Evolutionary conservation across 2,888 invertebrate species (phyloP).

Genomic region (Lepidochrysops patricia): DNA sequence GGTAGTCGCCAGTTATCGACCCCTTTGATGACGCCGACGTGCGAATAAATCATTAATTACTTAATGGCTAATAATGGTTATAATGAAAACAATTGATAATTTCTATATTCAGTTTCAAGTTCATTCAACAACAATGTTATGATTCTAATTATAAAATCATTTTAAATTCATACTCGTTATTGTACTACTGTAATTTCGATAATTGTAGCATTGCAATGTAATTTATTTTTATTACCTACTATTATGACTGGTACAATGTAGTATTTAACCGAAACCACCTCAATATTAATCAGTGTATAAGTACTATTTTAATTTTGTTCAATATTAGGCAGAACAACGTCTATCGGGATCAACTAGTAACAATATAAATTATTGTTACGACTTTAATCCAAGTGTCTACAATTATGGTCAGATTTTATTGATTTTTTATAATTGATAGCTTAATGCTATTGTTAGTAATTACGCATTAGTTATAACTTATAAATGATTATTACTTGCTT

Average conservation of each 20-base stretch:
- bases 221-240: background rate
- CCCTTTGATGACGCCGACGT: conserved; percentile 45
- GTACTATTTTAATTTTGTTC: no score
- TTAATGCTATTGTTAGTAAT: background rate
- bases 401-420: background rate
- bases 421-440: background rate
- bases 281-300: background rate
- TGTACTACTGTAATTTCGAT: background rate
- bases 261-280: background rate
- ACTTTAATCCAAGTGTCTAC: background rate
- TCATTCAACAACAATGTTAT: no score
- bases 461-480: no score
- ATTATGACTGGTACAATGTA: background rate
- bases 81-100: conserved; percentile 3
- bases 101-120: no score
- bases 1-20: conserved; percentile 43
- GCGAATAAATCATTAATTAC: conserved; percentile 23
- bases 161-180: no score
- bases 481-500: no score
- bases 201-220: background rate
- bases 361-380: background rate
- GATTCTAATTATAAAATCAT: no score
- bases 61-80: background rate
- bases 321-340: background rate
- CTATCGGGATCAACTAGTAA: background rate